phyloP scores from a whole-genome alignment of 2,888 invertebrate genomes.

The Falcaria lacertinaria region DNA sequence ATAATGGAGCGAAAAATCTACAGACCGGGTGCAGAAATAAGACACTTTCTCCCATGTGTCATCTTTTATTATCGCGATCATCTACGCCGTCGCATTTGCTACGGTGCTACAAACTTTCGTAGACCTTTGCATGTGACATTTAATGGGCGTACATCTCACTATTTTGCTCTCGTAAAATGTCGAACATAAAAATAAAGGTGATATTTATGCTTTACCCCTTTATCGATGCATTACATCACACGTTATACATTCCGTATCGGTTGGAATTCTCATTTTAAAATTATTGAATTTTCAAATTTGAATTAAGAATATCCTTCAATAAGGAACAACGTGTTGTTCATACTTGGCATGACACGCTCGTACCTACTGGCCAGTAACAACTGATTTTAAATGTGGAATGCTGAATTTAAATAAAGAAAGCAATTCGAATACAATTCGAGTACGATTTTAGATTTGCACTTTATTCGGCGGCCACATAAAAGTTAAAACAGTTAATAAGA shows the following conservation, averaged over 20 bases:
- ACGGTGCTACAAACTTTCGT: slow-evolving; percentile 30
- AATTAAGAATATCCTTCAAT: too few relatives aligned
- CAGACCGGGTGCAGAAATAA: neutral
- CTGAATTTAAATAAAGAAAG: too few relatives aligned
- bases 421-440: too few relatives aligned
- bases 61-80: slow-evolving; percentile 12
- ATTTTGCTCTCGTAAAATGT: slow-evolving; percentile 26
- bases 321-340: too few relatives aligned
- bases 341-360: too few relatives aligned
- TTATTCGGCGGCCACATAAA: too few relatives aligned
- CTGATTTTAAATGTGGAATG: too few relatives aligned
- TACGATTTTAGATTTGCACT: too few relatives aligned
- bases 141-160: slow-evolving; percentile 27
- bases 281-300: too few relatives aligned
- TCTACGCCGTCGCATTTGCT: slow-evolving; percentile 24
- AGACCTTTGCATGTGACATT: slow-evolving; percentile 34
- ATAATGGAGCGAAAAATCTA: neutral
- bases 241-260: slow-evolving; percentile 4
- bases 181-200: slow-evolving; percentile 20
- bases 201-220: slow-evolving; percentile 26
- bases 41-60: slow-evolving; percentile 2
- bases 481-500: too few relatives aligned
- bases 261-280: too few relatives aligned
- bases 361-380: too few relatives aligned
- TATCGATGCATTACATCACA: slow-evolving; percentile 8